Evolutionary conservation across 2,888 invertebrate genomes (phyloP).

Genomic region (Cancer borealis): DNA sequence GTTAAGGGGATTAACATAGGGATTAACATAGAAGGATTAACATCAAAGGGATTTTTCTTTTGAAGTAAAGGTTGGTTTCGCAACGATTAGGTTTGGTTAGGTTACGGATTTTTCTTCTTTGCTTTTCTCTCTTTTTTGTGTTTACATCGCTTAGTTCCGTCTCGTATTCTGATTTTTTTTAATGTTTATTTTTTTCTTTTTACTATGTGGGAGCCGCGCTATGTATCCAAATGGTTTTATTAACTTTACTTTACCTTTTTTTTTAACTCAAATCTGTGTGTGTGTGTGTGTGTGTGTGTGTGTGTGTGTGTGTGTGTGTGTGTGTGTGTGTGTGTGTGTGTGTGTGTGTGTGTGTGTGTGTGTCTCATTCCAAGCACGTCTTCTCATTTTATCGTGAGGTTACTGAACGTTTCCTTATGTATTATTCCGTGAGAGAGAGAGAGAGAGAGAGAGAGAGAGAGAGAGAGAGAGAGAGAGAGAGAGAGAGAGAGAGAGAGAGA

Average conservation of each 20-base stretch:
- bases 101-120: background rate
- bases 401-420: slow-evolving; percentile 32
- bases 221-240: background rate
- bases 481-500: background rate
- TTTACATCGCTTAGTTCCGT: background rate
- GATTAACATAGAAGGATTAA: background rate
- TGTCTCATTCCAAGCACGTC: background rate
- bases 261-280: background rate
- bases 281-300: background rate
- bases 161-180: background rate
- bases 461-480: background rate
- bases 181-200: background rate
- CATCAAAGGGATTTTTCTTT: background rate
- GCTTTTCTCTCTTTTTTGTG: background rate
- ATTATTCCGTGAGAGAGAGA: background rate
- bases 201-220: background rate
- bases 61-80: background rate
- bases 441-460: background rate
- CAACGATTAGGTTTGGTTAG: background rate
- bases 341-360: background rate
- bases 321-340: slow-evolving; percentile 9
- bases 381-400: background rate
- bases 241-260: background rate
- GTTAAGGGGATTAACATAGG: too few species aligned
- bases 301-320: background rate